phyloP scores from a whole-genome alignment of 2,888 invertebrate genomes.

The Taenaris catops region DNA sequence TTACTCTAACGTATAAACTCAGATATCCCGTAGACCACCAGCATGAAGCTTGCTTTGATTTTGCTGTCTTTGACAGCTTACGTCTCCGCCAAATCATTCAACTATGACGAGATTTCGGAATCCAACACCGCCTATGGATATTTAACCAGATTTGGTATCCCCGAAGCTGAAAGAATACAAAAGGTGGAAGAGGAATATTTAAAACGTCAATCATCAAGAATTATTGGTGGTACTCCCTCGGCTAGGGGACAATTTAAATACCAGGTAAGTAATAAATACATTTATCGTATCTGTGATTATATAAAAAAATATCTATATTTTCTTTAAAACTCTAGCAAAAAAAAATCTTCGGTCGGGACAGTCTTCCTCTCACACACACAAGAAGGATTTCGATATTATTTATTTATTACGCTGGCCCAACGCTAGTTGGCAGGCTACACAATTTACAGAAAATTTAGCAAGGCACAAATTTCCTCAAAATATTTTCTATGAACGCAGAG shows the following conservation, averaged over 20 bases:
- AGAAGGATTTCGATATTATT: too few species aligned
- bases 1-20: neutral
- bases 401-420: too few species aligned
- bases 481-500: too few species aligned
- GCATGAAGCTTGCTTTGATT: conserved; percentile 23
- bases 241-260: conserved; percentile 14
- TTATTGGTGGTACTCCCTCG: conserved; percentile 29
- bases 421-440: too few species aligned
- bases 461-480: too few species aligned
- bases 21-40: conserved; percentile 7
- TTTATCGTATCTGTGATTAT: too few species aligned
- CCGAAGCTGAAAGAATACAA: conserved; percentile 37
- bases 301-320: too few species aligned
- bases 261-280: conserved; percentile 9
- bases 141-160: conserved; percentile 38
- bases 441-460: too few species aligned
- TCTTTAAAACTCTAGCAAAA: too few species aligned
- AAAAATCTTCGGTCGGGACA: too few species aligned
- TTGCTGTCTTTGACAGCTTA: conserved; percentile 10
- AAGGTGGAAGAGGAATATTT: conserved; percentile 34
- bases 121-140: conserved; percentile 37
- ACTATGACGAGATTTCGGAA: neutral
- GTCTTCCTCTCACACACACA: too few species aligned
- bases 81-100: conserved; percentile 6
- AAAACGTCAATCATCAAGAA: conserved; percentile 25